Evolutionary conservation across 2,888 invertebrate genomes (phyloP).

Genomic region (Oscheius sp.): DNA sequence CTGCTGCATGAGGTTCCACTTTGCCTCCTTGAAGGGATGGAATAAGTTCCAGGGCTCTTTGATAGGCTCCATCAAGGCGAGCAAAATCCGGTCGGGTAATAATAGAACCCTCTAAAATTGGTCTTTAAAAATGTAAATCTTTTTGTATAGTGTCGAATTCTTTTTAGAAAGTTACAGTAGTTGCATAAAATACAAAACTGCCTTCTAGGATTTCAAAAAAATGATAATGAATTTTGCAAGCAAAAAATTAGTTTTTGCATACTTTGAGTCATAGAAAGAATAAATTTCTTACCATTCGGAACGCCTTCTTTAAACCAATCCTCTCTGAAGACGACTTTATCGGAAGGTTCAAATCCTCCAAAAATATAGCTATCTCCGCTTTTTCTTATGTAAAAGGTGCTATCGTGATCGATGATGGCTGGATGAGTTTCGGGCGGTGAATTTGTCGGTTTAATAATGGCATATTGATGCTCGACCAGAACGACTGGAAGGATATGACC

Average conservation of each 20-base stretch:
- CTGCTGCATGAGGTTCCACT: conserved; percentile 55
- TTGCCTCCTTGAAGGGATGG: conserved; percentile 44
- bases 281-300: conserved; percentile 67
- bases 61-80: conserved; percentile 49
- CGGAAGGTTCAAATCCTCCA: conserved; percentile 72
- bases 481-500: conserved; percentile 72
- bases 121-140: not conserved
- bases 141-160: no score
- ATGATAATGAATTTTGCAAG: no score
- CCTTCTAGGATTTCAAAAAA: no score
- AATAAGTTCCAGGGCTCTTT: conserved; percentile 51
- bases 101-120: conserved; percentile 48
- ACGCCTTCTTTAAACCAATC: conserved; percentile 72
- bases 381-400: conserved; percentile 72
- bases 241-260: no score
- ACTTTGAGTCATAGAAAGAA: not conserved
- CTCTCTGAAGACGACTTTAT: conserved; percentile 71
- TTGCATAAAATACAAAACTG: no score
- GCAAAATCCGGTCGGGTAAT: conserved; percentile 52
- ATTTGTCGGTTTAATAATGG: conserved; percentile 63
- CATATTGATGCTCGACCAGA: conserved; percentile 73
- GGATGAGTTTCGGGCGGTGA: conserved; percentile 69
- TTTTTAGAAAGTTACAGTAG: no score
- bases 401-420: conserved; percentile 73
- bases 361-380: conserved; percentile 71